Percentiles rank a stretch among this genome's conserved stretches.
Conservation (phyloP, 2,797 vertebrate species). For the Catostomus latipinnis region DNA sequence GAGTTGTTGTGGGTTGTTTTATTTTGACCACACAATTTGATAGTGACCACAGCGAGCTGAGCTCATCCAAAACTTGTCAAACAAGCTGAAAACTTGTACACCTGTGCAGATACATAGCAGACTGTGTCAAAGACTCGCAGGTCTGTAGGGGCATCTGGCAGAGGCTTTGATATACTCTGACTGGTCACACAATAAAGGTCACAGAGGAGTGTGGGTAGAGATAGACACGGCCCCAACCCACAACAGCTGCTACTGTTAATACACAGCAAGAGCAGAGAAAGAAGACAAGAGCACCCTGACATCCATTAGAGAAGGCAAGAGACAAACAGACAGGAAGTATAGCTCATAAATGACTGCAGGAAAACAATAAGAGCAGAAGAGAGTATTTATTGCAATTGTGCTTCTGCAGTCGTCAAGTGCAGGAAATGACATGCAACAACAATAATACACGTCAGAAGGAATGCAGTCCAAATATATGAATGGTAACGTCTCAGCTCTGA, state of each 20-base stretch:
- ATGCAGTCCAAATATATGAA: neutral
- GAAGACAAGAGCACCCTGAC: neutral
- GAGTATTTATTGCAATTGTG: neutral
- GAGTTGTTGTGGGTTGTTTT: neutral
- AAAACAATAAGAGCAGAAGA: neutral
- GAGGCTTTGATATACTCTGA: conserved; percentile 1
- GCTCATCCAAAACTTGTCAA: neutral
- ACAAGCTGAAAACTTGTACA: conserved; percentile 14
- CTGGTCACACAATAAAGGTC: conserved; percentile 15
- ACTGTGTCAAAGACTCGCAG: neutral
- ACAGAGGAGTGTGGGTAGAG: conserved; percentile 24
- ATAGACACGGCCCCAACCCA: neutral
- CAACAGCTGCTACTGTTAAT: conserved; percentile 20
- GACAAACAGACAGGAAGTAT: conserved; percentile 16
- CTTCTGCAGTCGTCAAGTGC: neutral
- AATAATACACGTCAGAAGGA: conserved; percentile 3
- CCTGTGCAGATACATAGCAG: neutral
- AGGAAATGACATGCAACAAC: neutral
- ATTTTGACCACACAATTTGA: neutral
- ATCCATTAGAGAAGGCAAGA: conserved; percentile 28
- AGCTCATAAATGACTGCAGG: neutral
- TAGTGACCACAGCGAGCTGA: neutral
- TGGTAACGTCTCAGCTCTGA: neutral
- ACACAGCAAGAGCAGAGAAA: neutral
- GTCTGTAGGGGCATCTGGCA: neutral